Evolutionary conservation across 2,797 vertebrate genomes (phyloP), one percentile per base, ranked within the genome.

Genomic region (Rhinella marina): DNA sequence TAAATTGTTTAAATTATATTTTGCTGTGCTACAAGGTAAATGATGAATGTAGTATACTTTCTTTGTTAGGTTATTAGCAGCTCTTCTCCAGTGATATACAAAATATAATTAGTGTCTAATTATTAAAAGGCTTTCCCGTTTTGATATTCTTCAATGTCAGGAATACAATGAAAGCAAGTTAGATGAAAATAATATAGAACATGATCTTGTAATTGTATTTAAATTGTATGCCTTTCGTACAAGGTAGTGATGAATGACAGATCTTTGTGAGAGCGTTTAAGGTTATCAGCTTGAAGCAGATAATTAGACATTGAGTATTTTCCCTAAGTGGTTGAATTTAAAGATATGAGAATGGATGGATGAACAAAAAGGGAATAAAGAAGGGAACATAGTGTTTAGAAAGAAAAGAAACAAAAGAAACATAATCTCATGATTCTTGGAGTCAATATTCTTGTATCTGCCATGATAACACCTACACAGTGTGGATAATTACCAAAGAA

Each of bases 41-140:
- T 29, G 23, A 81, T 84, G 57, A 72, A 79, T 50, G 27, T 4
- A 8, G 14, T 56, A 79, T 70, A 52, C 75, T 72, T 61, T 70
- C 76, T 81, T 85, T 64, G 66, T n/a, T 85, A 73, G 68, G 82
- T 61, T 27, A 80, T 72, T 27, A 80, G n/a, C 41, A 75, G 32
- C 76, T 85, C 76, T 80, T 88, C 64, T 85, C 3, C n/a, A 21
- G 41, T 64, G 76, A 75, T 64, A 85, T 85, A 81, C 29, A 81
- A 81, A 81, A 76, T 81, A 88, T 85, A 88, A 85, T 88, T 88
- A 88, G 66, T 85, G 82, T 85, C 66, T 85, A 85, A 88, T 88
- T 88, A 81, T 62, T 85, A 88, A 79, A 62, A 86, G 83, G 80
- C 29, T 78, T 82, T 82, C 72, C 78, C 59, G 19, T 82, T 86